phyloP scores from a whole-genome alignment of 2,113 vertebrate genomes.

The Dryoscopus gambensis region DNA sequence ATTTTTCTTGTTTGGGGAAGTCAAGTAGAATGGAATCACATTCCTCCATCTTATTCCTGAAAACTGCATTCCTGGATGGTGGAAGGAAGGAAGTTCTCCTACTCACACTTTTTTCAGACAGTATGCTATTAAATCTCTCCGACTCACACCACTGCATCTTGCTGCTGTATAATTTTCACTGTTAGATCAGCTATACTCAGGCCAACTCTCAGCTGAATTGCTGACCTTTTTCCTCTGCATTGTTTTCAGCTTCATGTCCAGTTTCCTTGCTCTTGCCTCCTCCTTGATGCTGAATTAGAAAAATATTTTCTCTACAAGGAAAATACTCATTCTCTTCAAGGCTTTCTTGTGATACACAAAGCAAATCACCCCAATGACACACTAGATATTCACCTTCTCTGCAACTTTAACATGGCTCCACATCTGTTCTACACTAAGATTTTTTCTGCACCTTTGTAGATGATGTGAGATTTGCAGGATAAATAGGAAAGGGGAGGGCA shows the following conservation, averaged over 20 bases:
- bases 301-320: neutral
- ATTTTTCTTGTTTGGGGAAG: constrained; percentile 2
- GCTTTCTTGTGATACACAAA: neutral
- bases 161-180: neutral
- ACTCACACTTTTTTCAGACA: neutral
- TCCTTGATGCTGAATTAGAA: neutral
- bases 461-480: neutral
- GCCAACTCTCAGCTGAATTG: neutral
- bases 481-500: neutral
- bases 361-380: neutral
- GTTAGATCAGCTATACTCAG: neutral
- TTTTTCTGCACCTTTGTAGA: neutral
- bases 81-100: neutral
- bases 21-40: neutral
- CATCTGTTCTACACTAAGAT: neutral
- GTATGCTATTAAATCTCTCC: neutral
- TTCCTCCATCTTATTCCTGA: neutral
- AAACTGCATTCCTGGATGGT: neutral
- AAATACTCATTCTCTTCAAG: neutral
- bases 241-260: neutral
- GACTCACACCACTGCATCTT: neutral
- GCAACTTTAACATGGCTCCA: neutral
- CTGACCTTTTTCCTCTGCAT: neutral
- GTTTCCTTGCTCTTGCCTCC: neutral
- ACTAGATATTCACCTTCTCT: neutral